Evolutionary conservation across 2,113 vertebrate genomes (phyloP), one percentile per base, ranked within the genome.

Genomic region (Dasyornis broadbenti): DNA sequence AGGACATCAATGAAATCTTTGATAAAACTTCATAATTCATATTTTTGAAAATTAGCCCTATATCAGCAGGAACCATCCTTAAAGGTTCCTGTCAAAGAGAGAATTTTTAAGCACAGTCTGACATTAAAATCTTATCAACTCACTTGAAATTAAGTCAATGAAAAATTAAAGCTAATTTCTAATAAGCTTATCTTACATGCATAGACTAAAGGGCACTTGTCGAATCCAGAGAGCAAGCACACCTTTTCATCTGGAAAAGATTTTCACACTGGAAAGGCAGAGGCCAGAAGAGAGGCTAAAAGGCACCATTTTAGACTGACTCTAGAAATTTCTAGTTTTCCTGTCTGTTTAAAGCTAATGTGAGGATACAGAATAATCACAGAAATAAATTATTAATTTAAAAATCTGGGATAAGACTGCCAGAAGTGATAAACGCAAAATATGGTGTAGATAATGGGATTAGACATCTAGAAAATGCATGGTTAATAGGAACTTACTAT

Each of bases 71-170:
- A 95, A 73, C 86, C 95, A 98, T 97, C 98, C 98, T 98, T 98
- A 98, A 98, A 97, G 98, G 98, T 96, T 98, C 96, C 98, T 98
- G 98, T 98, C 97, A 97, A 98, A 99, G 97, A 96, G 97, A 98
- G 98, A 98, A 98, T 98, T 98, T 98, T 97, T 98, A 98, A 98
- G 97, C 97, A 97, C 95, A 86, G 96, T 89, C 96, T 93, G 95
- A 98, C 98, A 98, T 99, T 99, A 99, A 98, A 98, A 97, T 98
- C 96, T 98, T 98, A 98, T 96, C 95, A 90, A 92, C 97, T 97
- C 98, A 96, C 97, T 98, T 98, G 98, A 98, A 99, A 99, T 99
- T 98, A 99, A 98, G 98, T 98, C 98, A 98, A 97, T 97, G 96
- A 98, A 98, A 98, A 98, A 98, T 98, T 95, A 95, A 98, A 98